Evolutionary conservation across 2,888 invertebrate species (phyloP).

Genomic region (Apantesis nais): DNA sequence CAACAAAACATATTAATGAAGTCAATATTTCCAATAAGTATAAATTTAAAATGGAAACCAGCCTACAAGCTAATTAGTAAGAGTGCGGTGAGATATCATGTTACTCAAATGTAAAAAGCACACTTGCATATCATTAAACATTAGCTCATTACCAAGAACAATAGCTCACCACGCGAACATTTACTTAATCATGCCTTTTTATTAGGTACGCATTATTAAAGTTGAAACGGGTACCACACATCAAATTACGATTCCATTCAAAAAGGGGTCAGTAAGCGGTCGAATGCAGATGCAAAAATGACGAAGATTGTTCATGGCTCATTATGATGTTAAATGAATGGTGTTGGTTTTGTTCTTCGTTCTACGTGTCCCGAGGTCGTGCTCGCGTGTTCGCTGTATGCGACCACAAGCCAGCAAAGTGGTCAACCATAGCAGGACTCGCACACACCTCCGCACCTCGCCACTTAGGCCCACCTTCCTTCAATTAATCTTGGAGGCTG

Average conservation of each 20-base stretch:
- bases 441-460: conserved; percentile 42
- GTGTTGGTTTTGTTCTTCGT: conserved; percentile 64
- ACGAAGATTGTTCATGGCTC: conserved; percentile 80
- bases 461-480: conserved; percentile 39
- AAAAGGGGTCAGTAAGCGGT: conserved; percentile 70
- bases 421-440: conserved; percentile 35
- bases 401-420: conserved; percentile 36
- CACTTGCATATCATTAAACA: conserved; percentile 60
- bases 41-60: not conserved
- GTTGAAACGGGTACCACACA: conserved; percentile 66
- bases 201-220: conserved; percentile 74
- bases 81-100: conserved; percentile 52
- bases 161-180: conserved; percentile 68
- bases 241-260: conserved; percentile 72
- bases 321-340: conserved; percentile 79
- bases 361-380: conserved; percentile 59
- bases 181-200: conserved; percentile 77
- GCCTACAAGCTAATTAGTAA: conserved; percentile 40
- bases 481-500: conserved; percentile 47
- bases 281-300: conserved; percentile 74
- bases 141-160: conserved; percentile 73
- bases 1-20: not conserved
- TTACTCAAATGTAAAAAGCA: conserved; percentile 59
- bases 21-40: not conserved
- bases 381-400: conserved; percentile 53